A percentile compares a stretch with the other conserved stretches of the same genome.
Conservation (phyloP, 1,140 invertebrate species). For the Bombus impatiens region DNA sequence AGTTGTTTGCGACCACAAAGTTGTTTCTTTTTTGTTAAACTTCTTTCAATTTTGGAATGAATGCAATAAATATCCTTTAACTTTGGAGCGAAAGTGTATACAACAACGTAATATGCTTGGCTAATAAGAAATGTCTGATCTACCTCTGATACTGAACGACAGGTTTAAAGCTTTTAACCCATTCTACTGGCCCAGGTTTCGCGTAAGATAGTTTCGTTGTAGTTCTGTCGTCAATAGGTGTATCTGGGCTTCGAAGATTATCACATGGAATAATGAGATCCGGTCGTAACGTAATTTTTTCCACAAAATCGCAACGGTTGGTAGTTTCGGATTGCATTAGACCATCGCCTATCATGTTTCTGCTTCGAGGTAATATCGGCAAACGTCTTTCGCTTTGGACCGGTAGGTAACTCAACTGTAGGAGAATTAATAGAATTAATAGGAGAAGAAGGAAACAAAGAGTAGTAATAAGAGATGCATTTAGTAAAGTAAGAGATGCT, state of each 20-base stretch:
- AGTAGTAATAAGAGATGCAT: too few relatives aligned
- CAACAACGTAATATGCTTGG: not conserved
- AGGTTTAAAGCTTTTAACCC: slow-evolving; percentile 72
- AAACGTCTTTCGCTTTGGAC: slow-evolving; percentile 68
- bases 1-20: not conserved
- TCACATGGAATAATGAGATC: slow-evolving; percentile 75
- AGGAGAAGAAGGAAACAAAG: not conserved
- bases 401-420: slow-evolving; percentile 75
- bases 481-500: too few relatives aligned
- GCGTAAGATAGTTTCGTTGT: slow-evolving; percentile 72
- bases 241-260: slow-evolving; percentile 78
- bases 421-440: not conserved
- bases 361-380: slow-evolving; percentile 69
- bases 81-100: too few relatives aligned
- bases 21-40: not conserved
- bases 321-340: slow-evolving; percentile 88
- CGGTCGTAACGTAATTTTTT: slow-evolving; percentile 82
- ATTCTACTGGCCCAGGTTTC: slow-evolving; percentile 62
- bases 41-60: not conserved
- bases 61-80: not conserved
- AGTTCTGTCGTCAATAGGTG: slow-evolving; percentile 74
- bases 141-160: slow-evolving; percentile 71
- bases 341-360: slow-evolving; percentile 80
- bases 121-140: not conserved
- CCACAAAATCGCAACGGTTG: slow-evolving; percentile 86